These are phyloP conservation scores for Noctua fimbriata DNA, from an alignment of 2,888 invertebrate genomes.

Conservation along the genomic window DNA sequence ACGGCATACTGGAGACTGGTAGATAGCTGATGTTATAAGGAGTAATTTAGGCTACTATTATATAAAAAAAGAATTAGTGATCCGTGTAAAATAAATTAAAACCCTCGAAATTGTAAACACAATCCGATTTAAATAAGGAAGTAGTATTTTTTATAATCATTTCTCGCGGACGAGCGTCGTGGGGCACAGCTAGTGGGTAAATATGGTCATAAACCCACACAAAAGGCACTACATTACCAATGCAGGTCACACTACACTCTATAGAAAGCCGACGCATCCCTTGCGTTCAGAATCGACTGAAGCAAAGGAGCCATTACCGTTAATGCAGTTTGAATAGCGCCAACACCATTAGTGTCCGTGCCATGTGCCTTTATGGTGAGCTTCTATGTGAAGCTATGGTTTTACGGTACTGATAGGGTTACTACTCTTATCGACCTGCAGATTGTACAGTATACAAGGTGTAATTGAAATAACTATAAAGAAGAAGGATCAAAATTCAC, in stretches of 20 bases:
- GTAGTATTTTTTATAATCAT: too few relatives aligned
- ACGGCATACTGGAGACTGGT: too few relatives aligned
- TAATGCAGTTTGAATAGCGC: slow-evolving; percentile 58
- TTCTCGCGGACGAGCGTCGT: too few relatives aligned
- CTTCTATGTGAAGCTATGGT: slow-evolving; percentile 18
- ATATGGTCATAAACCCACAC: neutral
- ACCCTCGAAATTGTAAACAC: too few relatives aligned
- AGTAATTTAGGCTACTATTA: too few relatives aligned
- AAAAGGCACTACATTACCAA: slow-evolving; percentile 15
- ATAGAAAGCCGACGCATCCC: slow-evolving; percentile 9
- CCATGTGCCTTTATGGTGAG: slow-evolving; percentile 39
- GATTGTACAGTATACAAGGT: neutral
- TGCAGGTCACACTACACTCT: slow-evolving; percentile 24
- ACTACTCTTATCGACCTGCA: neutral
- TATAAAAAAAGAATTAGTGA: neutral
- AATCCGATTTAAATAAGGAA: too few relatives aligned
- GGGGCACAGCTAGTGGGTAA: neutral
- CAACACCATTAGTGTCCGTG: slow-evolving; percentile 56
- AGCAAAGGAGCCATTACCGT: slow-evolving; percentile 49
- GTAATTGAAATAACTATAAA: neutral
- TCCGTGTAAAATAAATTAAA: too few relatives aligned
- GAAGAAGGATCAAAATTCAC: too few relatives aligned
- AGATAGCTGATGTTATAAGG: too few relatives aligned
- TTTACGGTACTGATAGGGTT: neutral
- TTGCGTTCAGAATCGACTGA: slow-evolving; percentile 31